phyloP scores from a whole-genome alignment of 2,888 invertebrate genomes.

The Volucella zonaria region DNA sequence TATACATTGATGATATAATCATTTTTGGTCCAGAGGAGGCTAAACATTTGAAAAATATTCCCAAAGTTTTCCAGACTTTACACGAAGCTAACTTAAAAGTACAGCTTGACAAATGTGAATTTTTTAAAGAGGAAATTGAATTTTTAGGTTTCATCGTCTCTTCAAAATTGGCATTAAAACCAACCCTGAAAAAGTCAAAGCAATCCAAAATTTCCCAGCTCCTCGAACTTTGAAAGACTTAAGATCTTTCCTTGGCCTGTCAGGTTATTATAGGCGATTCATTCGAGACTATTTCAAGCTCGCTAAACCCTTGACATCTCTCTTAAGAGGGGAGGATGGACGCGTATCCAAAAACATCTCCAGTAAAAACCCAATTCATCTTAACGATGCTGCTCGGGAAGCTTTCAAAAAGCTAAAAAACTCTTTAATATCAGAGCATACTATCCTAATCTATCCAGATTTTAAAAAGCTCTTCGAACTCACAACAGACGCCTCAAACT shows the following conservation, averaged over 20 bases:
- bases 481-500: neutral
- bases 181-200: too few species aligned
- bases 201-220: too few species aligned
- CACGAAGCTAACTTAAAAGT: neutral
- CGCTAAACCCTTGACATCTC: slow-evolving; percentile 8
- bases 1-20: neutral
- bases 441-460: neutral
- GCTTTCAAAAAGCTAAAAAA: slow-evolving; percentile 3
- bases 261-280: too few species aligned
- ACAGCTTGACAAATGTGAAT: neutral
- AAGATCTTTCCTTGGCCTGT: too few species aligned
- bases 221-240: too few species aligned
- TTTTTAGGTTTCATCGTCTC: slow-evolving; percentile 9
- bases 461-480: neutral
- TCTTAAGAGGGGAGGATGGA: neutral
- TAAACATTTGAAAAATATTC: neutral
- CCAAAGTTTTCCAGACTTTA: neutral
- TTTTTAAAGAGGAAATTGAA: slow-evolving; percentile 2
- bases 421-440: neutral
- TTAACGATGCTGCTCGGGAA: neutral
- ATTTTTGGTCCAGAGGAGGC: neutral
- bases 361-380: neutral
- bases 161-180: too few species aligned
- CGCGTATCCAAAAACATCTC: slow-evolving; percentile 11
- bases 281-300: too few species aligned